These are phyloP conservation scores for Oceanodroma leucorhoa DNA, from an alignment of 2,797 vertebrate genomes.

Conservation along the genomic window DNA sequence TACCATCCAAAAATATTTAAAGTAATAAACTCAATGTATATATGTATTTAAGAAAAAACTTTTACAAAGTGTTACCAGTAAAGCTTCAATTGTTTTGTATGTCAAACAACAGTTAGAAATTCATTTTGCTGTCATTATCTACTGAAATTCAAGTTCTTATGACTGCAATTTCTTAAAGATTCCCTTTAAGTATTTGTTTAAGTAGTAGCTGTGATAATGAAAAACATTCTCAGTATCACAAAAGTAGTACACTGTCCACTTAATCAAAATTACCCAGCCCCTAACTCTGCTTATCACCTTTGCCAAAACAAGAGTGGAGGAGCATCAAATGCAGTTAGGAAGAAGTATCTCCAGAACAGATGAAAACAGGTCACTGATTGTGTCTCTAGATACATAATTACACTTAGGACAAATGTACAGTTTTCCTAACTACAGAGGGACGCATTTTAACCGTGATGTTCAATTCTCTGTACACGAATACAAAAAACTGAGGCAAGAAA, in stretches of 20 bases:
- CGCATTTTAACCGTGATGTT: neutral
- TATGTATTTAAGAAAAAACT: neutral
- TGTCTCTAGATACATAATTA: constrained; percentile 1
- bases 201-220: neutral
- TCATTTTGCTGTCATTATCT: neutral
- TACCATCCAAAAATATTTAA: neutral
- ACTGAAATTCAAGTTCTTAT: neutral
- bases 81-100: neutral
- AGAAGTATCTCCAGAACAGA: neutral
- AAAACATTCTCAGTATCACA: neutral
- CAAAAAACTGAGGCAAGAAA: neutral
- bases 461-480: neutral
- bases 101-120: neutral
- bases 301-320: neutral
- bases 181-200: neutral
- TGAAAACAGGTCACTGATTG: rapidly evolving
- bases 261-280: neutral
- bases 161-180: neutral
- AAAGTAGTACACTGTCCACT: neutral
- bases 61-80: neutral
- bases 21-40: neutral
- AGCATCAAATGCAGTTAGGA: neutral
- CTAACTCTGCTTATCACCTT: neutral
- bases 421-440: neutral
- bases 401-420: neutral